Evolutionary conservation across 2,888 invertebrate species (phyloP), one percentile per base, ranked within the genome.

Genomic region (Hirtodrosophila alboralis): DNA sequence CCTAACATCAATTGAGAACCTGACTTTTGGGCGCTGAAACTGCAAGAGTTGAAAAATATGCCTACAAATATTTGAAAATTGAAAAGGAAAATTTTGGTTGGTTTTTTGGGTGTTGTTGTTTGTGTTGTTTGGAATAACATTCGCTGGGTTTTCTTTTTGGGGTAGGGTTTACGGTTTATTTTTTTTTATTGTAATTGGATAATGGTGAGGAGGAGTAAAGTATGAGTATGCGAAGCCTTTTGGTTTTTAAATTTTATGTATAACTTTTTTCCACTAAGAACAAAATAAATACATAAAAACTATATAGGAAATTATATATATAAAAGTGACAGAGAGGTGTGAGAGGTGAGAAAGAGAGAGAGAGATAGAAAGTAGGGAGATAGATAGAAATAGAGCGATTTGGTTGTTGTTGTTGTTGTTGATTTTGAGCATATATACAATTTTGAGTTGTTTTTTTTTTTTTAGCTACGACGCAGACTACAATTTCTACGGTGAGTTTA

Each of bases 181-280:
- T 51, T 27, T 26, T 45, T 47, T 40, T 28, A 12, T 31, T 56
- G 43, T 47, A 10, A 40, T 30, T 52, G 34, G 52, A 47, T 59
- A 60, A 58, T 65, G 73, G 71, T 75, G 73, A 67, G 70, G 70
- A 9, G 41, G 14, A 36, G 74, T 61, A 68, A 54, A 47, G 64
- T 78, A 88, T 88, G 88, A 87, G 79, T 86, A 87, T 87, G 88
- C 86, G 68, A 88, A 89, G 88, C 87, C 62, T 75, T 75, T n/a
- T n/a, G n/a, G n/a, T n/a, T n/a, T 58, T 30, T 67, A 51, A 59
- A 62, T 81, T 75, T 81, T 83, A 75, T 87, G 78, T 83, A 72
- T 71, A 75, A 68, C 65, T 80, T 76, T 71, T 79, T 61, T 87
- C 74, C 75, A 83, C 75, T 77, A 75, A 66, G 68, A 68, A 63